These are phyloP conservation scores for Epizoanthus scotinus DNA, from an alignment of 92 coral and sea anemone genomes.

Conservation along the genomic window DNA sequence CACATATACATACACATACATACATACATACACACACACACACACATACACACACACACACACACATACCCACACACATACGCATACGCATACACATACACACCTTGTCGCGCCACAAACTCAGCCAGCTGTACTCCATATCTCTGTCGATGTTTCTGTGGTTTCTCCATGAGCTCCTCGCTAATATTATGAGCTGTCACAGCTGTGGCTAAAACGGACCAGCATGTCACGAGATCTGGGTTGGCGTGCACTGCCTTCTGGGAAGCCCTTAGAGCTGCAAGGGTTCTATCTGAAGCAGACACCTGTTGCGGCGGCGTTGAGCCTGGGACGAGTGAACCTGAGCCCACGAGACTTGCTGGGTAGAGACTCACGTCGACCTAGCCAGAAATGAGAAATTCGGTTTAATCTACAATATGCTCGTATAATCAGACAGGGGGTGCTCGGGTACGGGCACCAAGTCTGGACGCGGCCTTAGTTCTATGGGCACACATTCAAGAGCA, in stretches of 20 bases:
- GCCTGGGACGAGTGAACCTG: constrained; percentile 60
- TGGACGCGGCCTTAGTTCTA: too few species aligned
- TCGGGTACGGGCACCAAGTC: too few species aligned
- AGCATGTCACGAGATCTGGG: constrained; percentile 80
- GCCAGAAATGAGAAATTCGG: not conserved
- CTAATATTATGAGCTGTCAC: constrained; percentile 68
- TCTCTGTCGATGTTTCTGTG: constrained; percentile 33
- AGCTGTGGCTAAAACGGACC: constrained; percentile 87
- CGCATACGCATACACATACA: too few species aligned
- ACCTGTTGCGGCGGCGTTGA: constrained; percentile 29
- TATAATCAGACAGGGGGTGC: too few species aligned
- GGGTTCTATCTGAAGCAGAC: constrained; percentile 55
- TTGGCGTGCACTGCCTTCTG: constrained; percentile 93
- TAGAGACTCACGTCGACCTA: constrained; percentile 50
- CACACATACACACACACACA: too few species aligned
- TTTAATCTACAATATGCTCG: too few species aligned
- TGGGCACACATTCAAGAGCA: too few species aligned
- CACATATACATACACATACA: too few species aligned
- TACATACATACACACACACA: too few species aligned
- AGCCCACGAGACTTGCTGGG: constrained; percentile 72
- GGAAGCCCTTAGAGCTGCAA: constrained; percentile 67
- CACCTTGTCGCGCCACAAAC: constrained; percentile 70
- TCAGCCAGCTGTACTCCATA: constrained; percentile 73
- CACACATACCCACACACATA: too few species aligned
- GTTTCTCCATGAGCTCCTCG: constrained; percentile 35